These are phyloP conservation scores for Lordiphosa fenestrarum DNA, from an alignment of 2,888 invertebrate genomes.

Conservation along the genomic window DNA sequence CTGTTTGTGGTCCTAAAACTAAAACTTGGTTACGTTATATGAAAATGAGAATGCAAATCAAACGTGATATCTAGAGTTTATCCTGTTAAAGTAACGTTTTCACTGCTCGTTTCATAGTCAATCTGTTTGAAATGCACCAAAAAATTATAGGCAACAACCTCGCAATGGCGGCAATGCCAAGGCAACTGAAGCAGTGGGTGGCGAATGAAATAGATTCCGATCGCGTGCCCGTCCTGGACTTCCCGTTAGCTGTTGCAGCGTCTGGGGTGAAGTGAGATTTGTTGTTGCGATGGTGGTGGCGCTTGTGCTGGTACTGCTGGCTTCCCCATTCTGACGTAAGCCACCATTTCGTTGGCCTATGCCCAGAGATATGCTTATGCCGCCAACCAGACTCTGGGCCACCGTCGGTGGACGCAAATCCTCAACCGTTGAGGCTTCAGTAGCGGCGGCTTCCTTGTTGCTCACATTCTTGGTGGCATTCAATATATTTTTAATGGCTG, in stretches of 20 bases:
- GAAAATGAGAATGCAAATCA: background rate
- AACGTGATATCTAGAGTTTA: too few species aligned
- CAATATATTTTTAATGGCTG: constrained; percentile 76
- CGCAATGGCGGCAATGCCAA: constrained; percentile 79
- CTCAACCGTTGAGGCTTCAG: constrained; percentile 17
- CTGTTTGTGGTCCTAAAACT: too few species aligned
- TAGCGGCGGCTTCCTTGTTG: constrained; percentile 36
- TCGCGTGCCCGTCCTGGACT: constrained; percentile 80
- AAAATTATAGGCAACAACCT: constrained; percentile 69
- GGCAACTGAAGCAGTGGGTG: constrained; percentile 77
- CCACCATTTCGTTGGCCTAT: constrained; percentile 62
- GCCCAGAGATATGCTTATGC: constrained; percentile 75
- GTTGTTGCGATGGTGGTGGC: constrained; percentile 20
- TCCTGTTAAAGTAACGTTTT: too few species aligned
- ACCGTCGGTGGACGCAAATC: constrained; percentile 44
- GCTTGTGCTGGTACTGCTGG: background rate
- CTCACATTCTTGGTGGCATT: constrained; percentile 78
- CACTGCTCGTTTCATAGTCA: constrained; percentile 7
- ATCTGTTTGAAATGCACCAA: constrained; percentile 1
- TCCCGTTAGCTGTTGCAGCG: constrained; percentile 78
- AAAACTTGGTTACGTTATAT: background rate
- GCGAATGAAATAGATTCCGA: constrained; percentile 79
- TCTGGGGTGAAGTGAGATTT: constrained; percentile 73
- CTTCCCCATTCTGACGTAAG: constrained; percentile 10
- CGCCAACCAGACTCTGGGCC: constrained; percentile 73